Evolutionary conservation across 1,140 invertebrate species (phyloP).

Genomic region (Papilio machaon): DNA sequence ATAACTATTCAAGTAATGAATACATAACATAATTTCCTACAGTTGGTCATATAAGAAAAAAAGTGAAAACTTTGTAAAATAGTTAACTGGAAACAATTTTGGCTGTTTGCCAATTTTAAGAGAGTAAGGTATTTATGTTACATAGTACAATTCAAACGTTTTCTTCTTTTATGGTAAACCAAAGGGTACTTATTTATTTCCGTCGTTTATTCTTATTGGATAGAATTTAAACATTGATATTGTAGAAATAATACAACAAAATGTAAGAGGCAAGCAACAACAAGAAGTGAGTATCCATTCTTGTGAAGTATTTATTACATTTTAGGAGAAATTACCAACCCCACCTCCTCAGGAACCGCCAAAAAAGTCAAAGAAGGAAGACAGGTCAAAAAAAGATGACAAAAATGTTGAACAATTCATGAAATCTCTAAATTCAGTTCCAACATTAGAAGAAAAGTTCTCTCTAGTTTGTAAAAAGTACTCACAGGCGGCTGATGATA

Average conservation of each 20-base stretch:
- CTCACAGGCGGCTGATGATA: conserved; percentile 88
- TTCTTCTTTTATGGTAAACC: conserved; percentile 71
- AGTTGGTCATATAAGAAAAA: conserved; percentile 6
- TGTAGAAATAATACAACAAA: background rate
- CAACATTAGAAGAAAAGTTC: conserved; percentile 89
- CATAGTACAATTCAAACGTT: conserved; percentile 63
- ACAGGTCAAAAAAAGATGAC: conserved; percentile 83
- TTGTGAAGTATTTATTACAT: conserved; percentile 24
- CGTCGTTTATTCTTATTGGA: background rate
- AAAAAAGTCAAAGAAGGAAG: conserved; percentile 68
- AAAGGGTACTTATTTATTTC: conserved; percentile 37
- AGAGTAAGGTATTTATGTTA: conserved; percentile 78
- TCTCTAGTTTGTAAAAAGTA: conserved; percentile 89
- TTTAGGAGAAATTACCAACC: conserved; percentile 60
- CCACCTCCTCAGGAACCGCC: conserved; percentile 54
- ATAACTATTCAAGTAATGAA: background rate
- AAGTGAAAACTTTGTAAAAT: conserved; percentile 43
- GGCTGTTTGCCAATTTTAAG: conserved; percentile 63
- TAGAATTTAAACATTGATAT: conserved; percentile 9
- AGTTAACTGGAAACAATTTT: conserved; percentile 63
- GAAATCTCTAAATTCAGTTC: conserved; percentile 86
- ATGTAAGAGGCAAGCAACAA: background rate
- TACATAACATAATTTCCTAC: background rate
- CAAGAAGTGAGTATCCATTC: background rate
- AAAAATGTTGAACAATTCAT: conserved; percentile 87